Conservation (phyloP, 2,113 vertebrate genomes). For the Nasalis larvatus region DNA sequence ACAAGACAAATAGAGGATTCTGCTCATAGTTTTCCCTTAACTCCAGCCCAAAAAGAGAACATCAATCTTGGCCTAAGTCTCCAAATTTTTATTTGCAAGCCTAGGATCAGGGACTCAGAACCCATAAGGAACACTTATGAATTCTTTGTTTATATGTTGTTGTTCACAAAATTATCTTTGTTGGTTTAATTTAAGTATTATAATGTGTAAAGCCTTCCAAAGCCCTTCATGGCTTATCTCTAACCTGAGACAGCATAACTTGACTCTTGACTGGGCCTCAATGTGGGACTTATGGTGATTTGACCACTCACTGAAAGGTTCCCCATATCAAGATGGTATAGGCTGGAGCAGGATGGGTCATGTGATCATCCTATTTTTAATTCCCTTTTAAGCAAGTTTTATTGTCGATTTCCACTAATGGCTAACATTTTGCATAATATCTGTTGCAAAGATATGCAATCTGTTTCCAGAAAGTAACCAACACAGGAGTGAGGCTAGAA, state of each 20-base stretch:
- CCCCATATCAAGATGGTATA: neutral
- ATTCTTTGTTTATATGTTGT: neutral
- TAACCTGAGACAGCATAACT: neutral
- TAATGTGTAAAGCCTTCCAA: conserved; percentile 35
- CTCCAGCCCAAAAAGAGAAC: neutral
- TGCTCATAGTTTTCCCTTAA: neutral
- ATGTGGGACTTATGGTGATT: neutral
- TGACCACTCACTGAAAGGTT: neutral
- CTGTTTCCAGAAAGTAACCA: conserved; percentile 32
- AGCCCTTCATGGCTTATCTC: neutral
- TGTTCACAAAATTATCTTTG: neutral
- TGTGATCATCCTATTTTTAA: conserved; percentile 39
- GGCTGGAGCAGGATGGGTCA: neutral
- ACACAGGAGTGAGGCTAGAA: neutral
- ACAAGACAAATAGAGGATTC: neutral
- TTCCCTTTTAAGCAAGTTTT: neutral
- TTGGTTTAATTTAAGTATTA: neutral
- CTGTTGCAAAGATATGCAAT: neutral
- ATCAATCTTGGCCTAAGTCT: neutral
- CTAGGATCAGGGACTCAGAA: neutral
- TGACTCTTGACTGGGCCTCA: neutral
- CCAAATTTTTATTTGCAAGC: neutral
- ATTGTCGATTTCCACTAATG: conserved; percentile 28
- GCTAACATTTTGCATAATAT: conserved; percentile 32
- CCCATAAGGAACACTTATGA: neutral